phyloP scores from a whole-genome alignment of 92 coral and sea anemone genomes.

The Diadumene lineata region DNA sequence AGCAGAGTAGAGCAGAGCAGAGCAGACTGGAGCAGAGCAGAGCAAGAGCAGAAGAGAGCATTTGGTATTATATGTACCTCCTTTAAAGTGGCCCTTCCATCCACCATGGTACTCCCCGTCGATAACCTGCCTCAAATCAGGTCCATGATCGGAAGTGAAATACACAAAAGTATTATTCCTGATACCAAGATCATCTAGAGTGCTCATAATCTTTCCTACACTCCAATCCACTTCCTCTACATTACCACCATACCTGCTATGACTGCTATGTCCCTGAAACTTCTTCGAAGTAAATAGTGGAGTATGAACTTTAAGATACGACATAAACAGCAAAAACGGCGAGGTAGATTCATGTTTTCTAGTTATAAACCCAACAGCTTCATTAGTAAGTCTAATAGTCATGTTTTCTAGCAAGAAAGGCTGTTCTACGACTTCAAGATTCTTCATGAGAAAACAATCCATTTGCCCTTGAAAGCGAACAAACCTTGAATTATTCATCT shows the following conservation, averaged over 20 bases:
- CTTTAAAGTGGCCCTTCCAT: slow-evolving; percentile 79
- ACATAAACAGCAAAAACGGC: slow-evolving; percentile 76
- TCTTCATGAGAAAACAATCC: slow-evolving; percentile 69
- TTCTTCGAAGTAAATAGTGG: slow-evolving; percentile 63
- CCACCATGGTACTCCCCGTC: slow-evolving; percentile 81
- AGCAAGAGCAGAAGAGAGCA: too few species aligned
- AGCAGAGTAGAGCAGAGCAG: too few species aligned
- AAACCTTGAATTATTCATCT: background rate
- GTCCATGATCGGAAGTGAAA: slow-evolving; percentile 91
- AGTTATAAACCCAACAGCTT: slow-evolving; percentile 66
- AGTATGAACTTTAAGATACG: slow-evolving; percentile 83
- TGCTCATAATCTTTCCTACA: slow-evolving; percentile 79
- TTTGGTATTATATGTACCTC: too few species aligned
- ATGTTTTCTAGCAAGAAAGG: slow-evolving; percentile 71
- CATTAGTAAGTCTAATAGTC: slow-evolving; percentile 71
- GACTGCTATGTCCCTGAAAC: slow-evolving; percentile 77
- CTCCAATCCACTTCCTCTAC: slow-evolving; percentile 99
- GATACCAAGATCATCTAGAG: slow-evolving; percentile 57
- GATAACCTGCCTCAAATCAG: slow-evolving; percentile 64
- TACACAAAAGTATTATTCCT: slow-evolving; percentile 83
- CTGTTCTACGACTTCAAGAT: slow-evolving; percentile 79
- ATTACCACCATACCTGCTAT: slow-evolving; percentile 89
- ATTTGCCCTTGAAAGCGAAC: background rate
- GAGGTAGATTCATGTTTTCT: background rate
- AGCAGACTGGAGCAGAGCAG: too few species aligned